Conservation (phyloP, 1,140 invertebrate species). For the Glossosoma conforme region DNA sequence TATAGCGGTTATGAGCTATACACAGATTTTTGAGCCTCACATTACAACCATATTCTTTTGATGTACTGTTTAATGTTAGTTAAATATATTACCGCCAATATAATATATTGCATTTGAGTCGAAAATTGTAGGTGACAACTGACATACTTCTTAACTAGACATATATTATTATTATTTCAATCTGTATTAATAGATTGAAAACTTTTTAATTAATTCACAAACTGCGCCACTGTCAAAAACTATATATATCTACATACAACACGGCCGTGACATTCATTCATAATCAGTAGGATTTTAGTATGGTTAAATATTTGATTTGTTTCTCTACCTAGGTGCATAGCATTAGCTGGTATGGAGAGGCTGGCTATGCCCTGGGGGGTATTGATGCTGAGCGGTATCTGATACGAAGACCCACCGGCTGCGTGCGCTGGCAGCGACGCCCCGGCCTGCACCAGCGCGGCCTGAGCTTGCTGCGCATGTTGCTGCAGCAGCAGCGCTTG, state of each 20-base stretch:
- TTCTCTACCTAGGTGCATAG: conserved; percentile 37
- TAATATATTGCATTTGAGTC: no score
- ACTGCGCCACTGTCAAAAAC: no score
- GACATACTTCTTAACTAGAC: no score
- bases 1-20: no score
- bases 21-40: no score
- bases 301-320: not conserved
- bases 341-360: conserved; percentile 36
- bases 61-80: no score
- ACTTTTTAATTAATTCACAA: no score
- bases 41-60: no score
- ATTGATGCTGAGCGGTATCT: conserved; percentile 34
- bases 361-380: conserved; percentile 37
- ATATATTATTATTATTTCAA: no score
- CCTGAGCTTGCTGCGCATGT: conserved; percentile 6
- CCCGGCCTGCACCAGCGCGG: conserved; percentile 31
- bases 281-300: not conserved
- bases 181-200: no score
- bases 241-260: not conserved
- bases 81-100: no score
- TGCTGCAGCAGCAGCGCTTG: conserved; percentile 28
- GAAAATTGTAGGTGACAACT: no score
- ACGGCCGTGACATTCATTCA: not conserved
- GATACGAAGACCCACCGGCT: conserved; percentile 33
- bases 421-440: conserved; percentile 41